These are phyloP conservation scores for Sphaerophoria rueppellii DNA, from an alignment of 2,888 invertebrate species.

Conservation along the genomic window DNA sequence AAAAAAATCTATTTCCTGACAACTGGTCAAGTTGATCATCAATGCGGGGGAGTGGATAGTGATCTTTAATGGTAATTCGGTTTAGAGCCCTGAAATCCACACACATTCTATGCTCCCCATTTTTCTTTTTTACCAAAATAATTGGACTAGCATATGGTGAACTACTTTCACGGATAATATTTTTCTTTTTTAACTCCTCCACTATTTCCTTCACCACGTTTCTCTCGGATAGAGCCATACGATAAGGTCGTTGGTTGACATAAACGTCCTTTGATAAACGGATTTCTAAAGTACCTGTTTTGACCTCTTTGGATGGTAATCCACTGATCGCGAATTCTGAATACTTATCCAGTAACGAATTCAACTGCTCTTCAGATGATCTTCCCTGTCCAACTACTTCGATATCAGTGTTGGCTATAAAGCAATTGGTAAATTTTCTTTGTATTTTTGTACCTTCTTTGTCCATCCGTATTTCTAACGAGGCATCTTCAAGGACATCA, in stretches of 20 bases:
- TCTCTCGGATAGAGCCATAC: slow-evolving; percentile 35
- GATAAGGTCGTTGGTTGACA: slow-evolving; percentile 23
- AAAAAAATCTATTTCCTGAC: no score
- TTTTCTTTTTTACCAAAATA: no score
- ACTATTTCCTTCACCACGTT: slow-evolving; percentile 31
- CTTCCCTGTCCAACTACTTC: slow-evolving; percentile 6
- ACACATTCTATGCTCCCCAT: no score
- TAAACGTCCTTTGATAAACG: not conserved
- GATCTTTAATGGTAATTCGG: no score
- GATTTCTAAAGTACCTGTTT: slow-evolving; percentile 20
- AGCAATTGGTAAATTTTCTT: slow-evolving; percentile 19
- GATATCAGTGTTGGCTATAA: slow-evolving; percentile 16
- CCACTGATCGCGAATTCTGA: slow-evolving; percentile 32
- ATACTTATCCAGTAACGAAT: slow-evolving; percentile 10
- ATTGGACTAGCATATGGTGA: slow-evolving; percentile 28
- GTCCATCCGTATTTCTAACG: slow-evolving; percentile 29
- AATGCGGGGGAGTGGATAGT: no score
- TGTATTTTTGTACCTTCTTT: slow-evolving; percentile 2
- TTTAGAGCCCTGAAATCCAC: no score
- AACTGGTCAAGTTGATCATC: no score
- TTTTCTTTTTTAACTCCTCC: slow-evolving; percentile 22
- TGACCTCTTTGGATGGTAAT: slow-evolving; percentile 24
- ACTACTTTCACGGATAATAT: slow-evolving; percentile 34
- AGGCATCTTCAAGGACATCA: slow-evolving; percentile 28
- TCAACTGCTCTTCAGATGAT: slow-evolving; percentile 20